Base-by-base conservation (phyloP, 2,888 invertebrate genomes). In the Caenorhabditis sulstoni region DNA sequence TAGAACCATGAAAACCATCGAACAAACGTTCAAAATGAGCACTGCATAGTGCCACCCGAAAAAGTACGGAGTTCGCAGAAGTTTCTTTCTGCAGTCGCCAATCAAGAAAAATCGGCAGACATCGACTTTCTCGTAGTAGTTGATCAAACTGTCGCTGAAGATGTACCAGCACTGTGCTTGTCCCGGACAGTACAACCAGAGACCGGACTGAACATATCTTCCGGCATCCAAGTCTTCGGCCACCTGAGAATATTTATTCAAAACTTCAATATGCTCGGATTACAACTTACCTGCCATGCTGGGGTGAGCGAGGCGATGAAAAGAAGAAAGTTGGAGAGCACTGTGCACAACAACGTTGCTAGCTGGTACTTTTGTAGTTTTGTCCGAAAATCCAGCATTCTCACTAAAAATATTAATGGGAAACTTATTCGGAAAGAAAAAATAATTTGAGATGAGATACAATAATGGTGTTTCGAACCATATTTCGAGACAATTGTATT, bases 21-120 rank as follows among this genome's bases (percentile, higher is more conserved):
- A 65, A 53, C 83, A 78, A 12, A 84, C 41, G 71, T 86, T 84
- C n/a, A 89, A 74, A 52, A 85, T 85, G 8, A 89, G 74, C 11
- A 87, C 85, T 9, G 89, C 89, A 39, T 89, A 89, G 68, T 89
- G 89, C 89, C 89, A 89, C 9, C 89, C 89, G 59, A 89, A 89
- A 76, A 89, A 89, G 65, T 89, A 89, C 3, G 89, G 89, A 1
- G 89, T 89, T 57, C 89, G 45, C 8, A 89, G 78, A 8, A 89
- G 74, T 45, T 89, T 89, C 73, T 89, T 89, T 20, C 89, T 83
- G 62, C 89, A 89, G 61, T 89, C 89, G 9, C 87, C 88, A 57
- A 89, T 89, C 18, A 89, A 71, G 49, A 89, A 79, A 50, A 89
- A 89, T 7, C 89, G 86, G 55, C 89, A 89, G 11, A 89, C 87